Evolutionary conservation across 2,797 vertebrate species (phyloP), one percentile per base, ranked within the genome.

Genomic region (Pagetopsis macropterus): DNA sequence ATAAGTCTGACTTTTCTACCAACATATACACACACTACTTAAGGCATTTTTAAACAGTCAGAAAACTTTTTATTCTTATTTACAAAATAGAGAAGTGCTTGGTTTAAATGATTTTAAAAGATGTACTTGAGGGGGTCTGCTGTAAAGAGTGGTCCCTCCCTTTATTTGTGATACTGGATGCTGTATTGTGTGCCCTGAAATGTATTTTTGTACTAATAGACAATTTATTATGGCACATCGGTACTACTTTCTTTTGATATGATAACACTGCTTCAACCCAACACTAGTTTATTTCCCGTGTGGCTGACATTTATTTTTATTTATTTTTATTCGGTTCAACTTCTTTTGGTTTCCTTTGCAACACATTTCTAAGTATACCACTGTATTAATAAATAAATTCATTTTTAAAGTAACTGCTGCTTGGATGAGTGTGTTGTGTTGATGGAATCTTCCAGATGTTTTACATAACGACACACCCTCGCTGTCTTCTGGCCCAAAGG

Each of bases 191-290:
- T 98, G 97, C 97, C 97, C 97, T 95, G 95, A 99, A 98, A 98
- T 97, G 98, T 99, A 99, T 99, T 99, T 99, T 99, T 99, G 96
- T 99, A 99, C 97, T 97, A 98, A 98, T 97, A 99, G 96, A 99
- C 96, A 90, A 96, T 98, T 99, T 99, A 99, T 97, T 97, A 98
- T 89, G 97, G 97, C 97, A 97, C 97, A 97, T 96, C 93, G 94
- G 95, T 97, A 97, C 95, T 93, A 92, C 94, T 96, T 96, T 96
- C 94, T 97, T 96, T 97, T 97, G 96, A 96, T 97, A 96, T 97
- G 93, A 96, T 93, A 96, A 94, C 95, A 96, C 95, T 94, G 96
- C 96, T 96, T 97, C 96, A 96, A 96, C 94, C 92, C 93, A 84
- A 95, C 96, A 94, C 93, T 95, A 95, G 91, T 94, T 96, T 94